These are phyloP conservation scores for Catamblyrhynchus diadema DNA, from an alignment of 2,797 vertebrate species.

Conservation along the genomic window DNA sequence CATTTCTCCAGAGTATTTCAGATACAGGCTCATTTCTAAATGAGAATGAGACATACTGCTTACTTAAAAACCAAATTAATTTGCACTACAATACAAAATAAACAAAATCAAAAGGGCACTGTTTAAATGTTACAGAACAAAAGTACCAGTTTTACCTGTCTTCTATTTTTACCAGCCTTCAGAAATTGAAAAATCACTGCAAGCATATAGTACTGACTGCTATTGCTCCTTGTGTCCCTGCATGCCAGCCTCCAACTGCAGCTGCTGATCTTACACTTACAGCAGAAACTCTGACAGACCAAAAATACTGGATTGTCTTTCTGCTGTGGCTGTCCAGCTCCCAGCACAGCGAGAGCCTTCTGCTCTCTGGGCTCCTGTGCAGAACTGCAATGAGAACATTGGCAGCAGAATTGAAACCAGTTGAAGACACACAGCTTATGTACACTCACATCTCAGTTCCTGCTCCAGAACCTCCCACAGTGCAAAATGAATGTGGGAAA, in stretches of 20 bases:
- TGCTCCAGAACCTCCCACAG: neutral
- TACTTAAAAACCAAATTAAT: neutral
- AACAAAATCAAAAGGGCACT: neutral
- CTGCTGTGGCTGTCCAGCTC: neutral
- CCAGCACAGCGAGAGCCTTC: neutral
- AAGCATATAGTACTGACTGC: neutral
- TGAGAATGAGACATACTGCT: neutral
- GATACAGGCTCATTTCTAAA: neutral
- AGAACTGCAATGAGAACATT: rapidly evolving
- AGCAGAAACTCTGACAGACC: neutral
- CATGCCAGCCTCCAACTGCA: neutral
- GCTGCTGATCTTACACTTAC: neutral
- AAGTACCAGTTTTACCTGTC: neutral
- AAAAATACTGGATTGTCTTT: neutral
- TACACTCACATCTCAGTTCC: neutral
- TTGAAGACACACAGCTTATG: neutral
- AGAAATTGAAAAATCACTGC: neutral
- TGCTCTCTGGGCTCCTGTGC: neutral
- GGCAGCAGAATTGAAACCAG: neutral
- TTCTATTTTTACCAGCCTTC: neutral
- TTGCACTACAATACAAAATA: neutral
- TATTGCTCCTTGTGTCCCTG: neutral
- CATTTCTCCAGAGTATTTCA: neutral
- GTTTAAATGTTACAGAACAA: neutral
- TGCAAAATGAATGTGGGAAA: neutral